Percentiles rank a stretch among this genome's conserved stretches.
Conservation (phyloP, 1,140 invertebrate genomes). For the Drosophila punjabiensis region DNA sequence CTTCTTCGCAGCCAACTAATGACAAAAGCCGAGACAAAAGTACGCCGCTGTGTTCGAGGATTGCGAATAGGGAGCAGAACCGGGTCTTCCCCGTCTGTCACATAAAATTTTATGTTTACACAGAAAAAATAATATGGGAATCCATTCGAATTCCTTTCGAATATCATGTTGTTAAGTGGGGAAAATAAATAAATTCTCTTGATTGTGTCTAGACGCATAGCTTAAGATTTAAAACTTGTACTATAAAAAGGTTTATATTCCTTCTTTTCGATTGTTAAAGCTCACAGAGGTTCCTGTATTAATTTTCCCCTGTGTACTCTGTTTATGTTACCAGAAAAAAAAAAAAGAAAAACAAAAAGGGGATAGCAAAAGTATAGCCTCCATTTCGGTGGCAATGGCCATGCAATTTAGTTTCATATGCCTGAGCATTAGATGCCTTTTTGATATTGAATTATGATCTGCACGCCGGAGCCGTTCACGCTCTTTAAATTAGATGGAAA, state of each 20-base stretch:
- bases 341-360: conserved; percentile 42
- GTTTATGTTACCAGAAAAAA: conserved; percentile 63
- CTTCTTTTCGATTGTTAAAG: not conserved
- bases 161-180: not conserved
- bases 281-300: not conserved
- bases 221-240: not conserved
- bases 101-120: conserved; percentile 79
- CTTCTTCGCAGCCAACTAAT: conserved; percentile 74
- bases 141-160: not conserved
- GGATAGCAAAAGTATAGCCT: conserved; percentile 35
- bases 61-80: conserved; percentile 35
- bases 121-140: conserved; percentile 1
- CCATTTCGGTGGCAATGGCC: conserved; percentile 54
- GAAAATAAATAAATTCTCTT: not conserved
- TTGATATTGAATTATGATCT: conserved; percentile 81
- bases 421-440: conserved; percentile 66
- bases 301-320: conserved; percentile 15
- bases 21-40: conserved; percentile 79
- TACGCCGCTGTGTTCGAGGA: conserved; percentile 55
- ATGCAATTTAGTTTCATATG: conserved; percentile 79
- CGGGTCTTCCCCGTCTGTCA: conserved; percentile 50
- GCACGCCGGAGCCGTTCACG: conserved; percentile 41
- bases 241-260: not conserved
- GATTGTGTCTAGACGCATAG: conserved; percentile 1
- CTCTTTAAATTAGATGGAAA: conserved; percentile 72